Percentiles rank a stretch among this genome's conserved stretches.
Conservation (phyloP, 2,888 invertebrate genomes). For the Meiosimyza decipiens region DNA sequence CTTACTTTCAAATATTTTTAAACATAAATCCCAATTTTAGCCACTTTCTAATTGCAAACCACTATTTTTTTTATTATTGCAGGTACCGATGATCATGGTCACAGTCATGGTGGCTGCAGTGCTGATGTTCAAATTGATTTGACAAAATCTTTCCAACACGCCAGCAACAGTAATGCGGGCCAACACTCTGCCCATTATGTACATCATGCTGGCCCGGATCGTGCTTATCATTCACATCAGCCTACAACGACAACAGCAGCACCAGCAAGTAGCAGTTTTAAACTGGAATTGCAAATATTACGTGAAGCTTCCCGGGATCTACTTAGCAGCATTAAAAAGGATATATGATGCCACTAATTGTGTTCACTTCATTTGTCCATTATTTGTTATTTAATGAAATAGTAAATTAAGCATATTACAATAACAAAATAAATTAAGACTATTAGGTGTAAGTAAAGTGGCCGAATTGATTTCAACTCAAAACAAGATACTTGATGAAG, state of each 20-base stretch:
- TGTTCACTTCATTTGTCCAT: background rate
- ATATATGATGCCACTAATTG: background rate
- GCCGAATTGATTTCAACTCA: too few species aligned
- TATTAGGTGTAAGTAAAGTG: too few species aligned
- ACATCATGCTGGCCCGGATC: background rate
- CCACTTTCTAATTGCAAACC: too few species aligned
- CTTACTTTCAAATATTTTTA: too few species aligned
- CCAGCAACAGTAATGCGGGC: background rate
- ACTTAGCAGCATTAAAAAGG: background rate
- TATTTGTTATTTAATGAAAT: constrained; percentile 2
- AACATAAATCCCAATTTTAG: too few species aligned
- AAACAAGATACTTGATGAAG: too few species aligned
- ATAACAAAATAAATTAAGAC: too few species aligned
- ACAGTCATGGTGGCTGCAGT: constrained; percentile 18
- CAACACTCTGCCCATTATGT: background rate
- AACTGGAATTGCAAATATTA: background rate
- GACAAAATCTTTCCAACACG: background rate
- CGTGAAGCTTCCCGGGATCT: constrained; percentile 13
- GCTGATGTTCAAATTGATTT: background rate
- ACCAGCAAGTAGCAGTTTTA: background rate
- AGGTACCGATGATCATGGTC: constrained; percentile 16
- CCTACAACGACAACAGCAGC: background rate
- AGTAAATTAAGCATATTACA: background rate
- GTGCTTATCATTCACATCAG: constrained; percentile 4
- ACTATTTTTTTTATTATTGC: background rate